Evolutionary conservation across 2,888 invertebrate species (phyloP).

Genomic region (Pristionchus japonicus): DNA sequence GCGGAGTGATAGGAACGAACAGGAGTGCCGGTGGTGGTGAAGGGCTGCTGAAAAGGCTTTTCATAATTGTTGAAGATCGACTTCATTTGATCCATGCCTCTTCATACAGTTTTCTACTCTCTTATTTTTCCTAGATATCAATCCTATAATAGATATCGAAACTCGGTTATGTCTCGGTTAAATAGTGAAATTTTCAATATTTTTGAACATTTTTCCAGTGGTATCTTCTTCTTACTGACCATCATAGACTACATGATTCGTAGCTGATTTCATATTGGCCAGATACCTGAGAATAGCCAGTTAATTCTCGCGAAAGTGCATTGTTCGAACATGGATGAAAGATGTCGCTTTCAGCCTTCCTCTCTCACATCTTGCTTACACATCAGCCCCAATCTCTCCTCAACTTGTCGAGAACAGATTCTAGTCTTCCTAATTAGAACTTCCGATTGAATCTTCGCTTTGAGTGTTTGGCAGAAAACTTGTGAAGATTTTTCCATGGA

Average conservation of each 20-base stretch:
- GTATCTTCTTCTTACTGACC: too few relatives aligned
- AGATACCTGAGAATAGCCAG: neutral
- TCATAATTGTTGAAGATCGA: too few relatives aligned
- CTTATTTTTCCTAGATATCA: too few relatives aligned
- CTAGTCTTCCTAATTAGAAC: neutral
- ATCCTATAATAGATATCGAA: too few relatives aligned
- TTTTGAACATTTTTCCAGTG: too few relatives aligned
- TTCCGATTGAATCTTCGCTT: neutral
- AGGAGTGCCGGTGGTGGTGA: neutral
- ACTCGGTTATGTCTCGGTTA: too few relatives aligned
- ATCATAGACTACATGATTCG: too few relatives aligned
- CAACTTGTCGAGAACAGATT: slow-evolving; percentile 11
- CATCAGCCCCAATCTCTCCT: neutral
- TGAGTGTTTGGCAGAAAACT: neutral
- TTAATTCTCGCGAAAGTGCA: neutral
- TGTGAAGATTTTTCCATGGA: too few relatives aligned
- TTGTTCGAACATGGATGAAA: neutral
- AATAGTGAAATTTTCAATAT: too few relatives aligned
- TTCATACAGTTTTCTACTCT: too few relatives aligned
- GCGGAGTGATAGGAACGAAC: neutral
- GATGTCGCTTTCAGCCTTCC: neutral
- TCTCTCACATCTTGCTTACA: neutral
- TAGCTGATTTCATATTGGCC: too few relatives aligned
- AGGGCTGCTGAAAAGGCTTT: slow-evolving; percentile 24
- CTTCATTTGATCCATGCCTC: too few relatives aligned